These are phyloP conservation scores for Drosophila borealis DNA, from an alignment of 2,888 invertebrate species.

Conservation along the genomic window DNA sequence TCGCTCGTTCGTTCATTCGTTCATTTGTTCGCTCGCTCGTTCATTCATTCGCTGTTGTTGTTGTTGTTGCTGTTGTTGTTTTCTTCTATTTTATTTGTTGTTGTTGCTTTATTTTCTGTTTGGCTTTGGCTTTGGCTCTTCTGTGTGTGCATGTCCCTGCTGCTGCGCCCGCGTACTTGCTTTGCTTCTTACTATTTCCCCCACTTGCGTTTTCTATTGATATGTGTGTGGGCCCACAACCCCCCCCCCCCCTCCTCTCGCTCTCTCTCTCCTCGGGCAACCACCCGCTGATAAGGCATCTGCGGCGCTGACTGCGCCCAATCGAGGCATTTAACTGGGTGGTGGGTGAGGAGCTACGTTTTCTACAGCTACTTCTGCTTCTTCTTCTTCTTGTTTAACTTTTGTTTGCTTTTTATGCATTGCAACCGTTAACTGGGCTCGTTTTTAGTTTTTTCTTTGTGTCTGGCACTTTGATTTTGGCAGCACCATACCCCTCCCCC, in stretches of 20 bases:
- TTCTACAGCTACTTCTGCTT: not conserved
- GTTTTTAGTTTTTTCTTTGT: constrained; percentile 44
- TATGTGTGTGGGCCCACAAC: constrained; percentile 15
- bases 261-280: not conserved
- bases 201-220: constrained; percentile 73
- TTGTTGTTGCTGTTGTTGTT: not conserved
- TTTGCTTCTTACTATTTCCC: constrained; percentile 32
- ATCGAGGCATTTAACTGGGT: constrained; percentile 30
- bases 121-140: constrained; percentile 49
- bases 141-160: constrained; percentile 26
- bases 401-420: constrained; percentile 8
- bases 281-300: constrained; percentile 39
- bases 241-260: not conserved
- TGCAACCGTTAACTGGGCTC: constrained; percentile 65
- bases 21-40: constrained; percentile 19
- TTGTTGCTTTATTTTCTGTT: constrained; percentile 30
- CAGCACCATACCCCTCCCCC: not conserved
- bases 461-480: constrained; percentile 41
- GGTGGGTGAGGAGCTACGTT: not conserved
- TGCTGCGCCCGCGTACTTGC: constrained; percentile 37
- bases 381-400: not conserved
- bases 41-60: constrained; percentile 14
- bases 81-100: constrained; percentile 2
- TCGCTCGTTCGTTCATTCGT: constrained; percentile 15
- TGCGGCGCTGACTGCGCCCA: constrained; percentile 23